phyloP scores from a whole-genome alignment of 2,888 invertebrate species.

The Orchesella flavescens region DNA sequence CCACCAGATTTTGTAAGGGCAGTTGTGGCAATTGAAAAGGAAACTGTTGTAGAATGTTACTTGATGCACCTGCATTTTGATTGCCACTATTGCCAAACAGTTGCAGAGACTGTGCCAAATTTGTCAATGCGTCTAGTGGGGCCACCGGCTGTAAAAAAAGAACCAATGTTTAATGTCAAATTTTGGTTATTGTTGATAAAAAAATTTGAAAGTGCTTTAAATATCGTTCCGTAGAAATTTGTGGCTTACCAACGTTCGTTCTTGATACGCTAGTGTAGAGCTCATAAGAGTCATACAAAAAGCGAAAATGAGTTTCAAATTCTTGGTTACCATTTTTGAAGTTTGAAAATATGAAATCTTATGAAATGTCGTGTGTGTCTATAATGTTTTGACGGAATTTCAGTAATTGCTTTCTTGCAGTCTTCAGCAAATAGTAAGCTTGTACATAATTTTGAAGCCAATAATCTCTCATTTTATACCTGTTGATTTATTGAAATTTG shows the following conservation, averaged over 20 bases:
- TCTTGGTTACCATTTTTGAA: background rate
- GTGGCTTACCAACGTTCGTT: slow-evolving; percentile 44
- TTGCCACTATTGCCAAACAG: background rate
- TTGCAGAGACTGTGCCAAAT: background rate
- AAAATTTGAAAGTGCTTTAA: background rate
- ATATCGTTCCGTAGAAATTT: background rate
- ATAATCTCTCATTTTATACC: too few species aligned
- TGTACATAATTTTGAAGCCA: too few species aligned
- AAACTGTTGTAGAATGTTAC: slow-evolving; percentile 3
- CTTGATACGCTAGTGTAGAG: background rate
- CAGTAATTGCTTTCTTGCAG: background rate
- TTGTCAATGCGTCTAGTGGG: background rate
- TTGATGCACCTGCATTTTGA: background rate
- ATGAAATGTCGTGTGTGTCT: background rate
- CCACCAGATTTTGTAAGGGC: slow-evolving; percentile 17
- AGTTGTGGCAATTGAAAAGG: slow-evolving; percentile 24
- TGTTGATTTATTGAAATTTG: too few species aligned
- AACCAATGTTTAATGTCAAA: slow-evolving; percentile 9
- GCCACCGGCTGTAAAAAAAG: background rate
- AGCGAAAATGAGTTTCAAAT: background rate
- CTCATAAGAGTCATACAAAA: background rate
- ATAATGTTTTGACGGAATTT: background rate
- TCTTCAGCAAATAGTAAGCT: too few species aligned
- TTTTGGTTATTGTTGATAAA: background rate
- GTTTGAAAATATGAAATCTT: background rate